phyloP scores from a whole-genome alignment of 2,113 vertebrate species.

The Pimephales promelas region DNA sequence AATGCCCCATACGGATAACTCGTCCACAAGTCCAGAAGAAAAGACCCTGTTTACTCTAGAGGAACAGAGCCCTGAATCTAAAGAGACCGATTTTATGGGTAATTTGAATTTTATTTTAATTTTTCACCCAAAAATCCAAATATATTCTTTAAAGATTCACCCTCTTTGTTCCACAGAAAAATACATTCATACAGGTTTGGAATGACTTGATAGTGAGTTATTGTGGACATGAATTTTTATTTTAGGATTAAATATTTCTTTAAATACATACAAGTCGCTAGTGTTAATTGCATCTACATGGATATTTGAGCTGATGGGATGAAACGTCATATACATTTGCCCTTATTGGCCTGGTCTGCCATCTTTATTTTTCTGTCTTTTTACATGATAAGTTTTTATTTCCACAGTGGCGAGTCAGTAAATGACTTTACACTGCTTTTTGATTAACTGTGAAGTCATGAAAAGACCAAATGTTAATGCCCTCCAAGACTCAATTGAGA shows the following conservation, averaged over 20 bases:
- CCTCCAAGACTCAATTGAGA: too few species aligned
- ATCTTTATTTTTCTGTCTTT: background rate
- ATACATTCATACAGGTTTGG: background rate
- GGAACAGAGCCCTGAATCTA: constrained; percentile 70
- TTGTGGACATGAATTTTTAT: background rate
- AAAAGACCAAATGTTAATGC: too few species aligned
- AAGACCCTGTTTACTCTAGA: constrained; percentile 63
- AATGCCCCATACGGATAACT: constrained; percentile 74
- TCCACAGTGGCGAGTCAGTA: background rate
- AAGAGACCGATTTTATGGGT: constrained; percentile 80
- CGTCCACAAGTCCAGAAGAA: constrained; percentile 73
- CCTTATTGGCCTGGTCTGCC: background rate
- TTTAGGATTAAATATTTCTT: background rate
- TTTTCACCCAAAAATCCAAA: background rate
- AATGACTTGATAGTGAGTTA: background rate
- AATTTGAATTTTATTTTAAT: constrained; percentile 47
- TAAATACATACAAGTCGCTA: background rate
- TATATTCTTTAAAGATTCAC: background rate
- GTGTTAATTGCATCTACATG: background rate
- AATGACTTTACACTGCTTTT: background rate
- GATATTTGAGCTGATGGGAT: background rate
- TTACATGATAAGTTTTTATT: background rate
- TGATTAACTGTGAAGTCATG: too few species aligned
- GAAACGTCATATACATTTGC: background rate
- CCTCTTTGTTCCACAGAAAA: background rate